Evolutionary conservation across 1,140 invertebrate species (phyloP).

Genomic region (Leptopilina clavipes): DNA sequence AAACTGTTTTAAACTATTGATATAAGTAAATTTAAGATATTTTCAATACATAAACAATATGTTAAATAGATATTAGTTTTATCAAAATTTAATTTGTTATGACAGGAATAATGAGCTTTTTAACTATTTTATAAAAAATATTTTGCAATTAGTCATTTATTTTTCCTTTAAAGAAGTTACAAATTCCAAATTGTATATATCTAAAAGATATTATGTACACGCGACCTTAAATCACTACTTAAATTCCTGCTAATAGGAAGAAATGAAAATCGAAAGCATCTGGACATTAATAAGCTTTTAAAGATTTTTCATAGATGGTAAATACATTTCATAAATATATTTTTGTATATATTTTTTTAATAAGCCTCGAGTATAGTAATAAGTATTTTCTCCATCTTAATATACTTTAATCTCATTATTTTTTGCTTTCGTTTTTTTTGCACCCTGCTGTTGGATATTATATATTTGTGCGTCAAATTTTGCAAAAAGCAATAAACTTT

Average conservation of each 20-base stretch:
- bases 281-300: background rate
- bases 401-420: background rate
- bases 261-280: slow-evolving; percentile 1
- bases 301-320: background rate
- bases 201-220: background rate
- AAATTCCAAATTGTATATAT: too few relatives aligned
- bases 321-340: background rate
- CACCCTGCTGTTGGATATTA: background rate
- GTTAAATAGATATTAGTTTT: too few relatives aligned
- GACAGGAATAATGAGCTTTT: too few relatives aligned
- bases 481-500: slow-evolving; percentile 15
- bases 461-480: background rate
- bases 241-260: background rate
- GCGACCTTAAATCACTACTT: slow-evolving; percentile 6
- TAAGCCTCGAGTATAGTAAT: background rate
- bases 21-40: too few relatives aligned
- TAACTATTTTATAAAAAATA: too few relatives aligned
- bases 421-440: background rate
- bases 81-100: too few relatives aligned
- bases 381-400: background rate
- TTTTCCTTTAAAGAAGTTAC: too few relatives aligned
- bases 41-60: too few relatives aligned
- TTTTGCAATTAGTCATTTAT: too few relatives aligned
- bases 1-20: too few relatives aligned
- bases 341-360: background rate